Evolutionary conservation across 2,888 invertebrate species (phyloP), one percentile per base, ranked within the genome.

Genomic region (Metellina segmentata): DNA sequence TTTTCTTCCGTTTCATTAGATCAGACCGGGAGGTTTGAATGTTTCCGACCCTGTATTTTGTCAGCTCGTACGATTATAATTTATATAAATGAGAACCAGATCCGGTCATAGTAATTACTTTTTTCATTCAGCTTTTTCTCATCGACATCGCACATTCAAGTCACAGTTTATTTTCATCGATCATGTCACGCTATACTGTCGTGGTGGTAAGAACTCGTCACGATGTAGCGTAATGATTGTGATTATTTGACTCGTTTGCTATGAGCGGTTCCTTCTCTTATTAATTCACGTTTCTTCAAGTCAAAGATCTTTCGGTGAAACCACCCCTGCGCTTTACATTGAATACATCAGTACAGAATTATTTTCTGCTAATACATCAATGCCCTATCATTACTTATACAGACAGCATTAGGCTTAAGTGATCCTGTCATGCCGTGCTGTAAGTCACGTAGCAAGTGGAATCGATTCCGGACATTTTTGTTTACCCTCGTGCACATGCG

Each of bases 171-270:
- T 61, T 90, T 72, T 52, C 85, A 90, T 85, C 85, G 49, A 90
- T 90, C 89, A 90, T 72, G 85, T 79, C 89, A 90, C 85, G 89
- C 78, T 53, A 52, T n/a, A 71, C 34, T 90, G 88, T 88, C 81
- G 71, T 48, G 74, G 72, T 19, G 81, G 71, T 72, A 81, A 61
- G 49, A 87, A 88, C 89, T 78, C 52, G 85, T 85, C 89, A 90
- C 89, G 89, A 83, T 71, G 78, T 51, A 34, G 69, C 53, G 13
- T 81, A 87, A 87, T 87, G 53, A 79, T 79, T 71, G 81, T 87
- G 79, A 87, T 87, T 87, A 87, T 72, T 79, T 34, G 20, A 51
- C 79, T 52, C 69, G 77, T 78, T 86, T 85, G 49, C 49, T 78
- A n/a, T 13, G 51, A 53, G 71, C n/a, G 48, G 7, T 72, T 71